These are phyloP conservation scores for Cinclus mexicanus DNA, from an alignment of 2,113 vertebrate species.

Conservation along the genomic window DNA sequence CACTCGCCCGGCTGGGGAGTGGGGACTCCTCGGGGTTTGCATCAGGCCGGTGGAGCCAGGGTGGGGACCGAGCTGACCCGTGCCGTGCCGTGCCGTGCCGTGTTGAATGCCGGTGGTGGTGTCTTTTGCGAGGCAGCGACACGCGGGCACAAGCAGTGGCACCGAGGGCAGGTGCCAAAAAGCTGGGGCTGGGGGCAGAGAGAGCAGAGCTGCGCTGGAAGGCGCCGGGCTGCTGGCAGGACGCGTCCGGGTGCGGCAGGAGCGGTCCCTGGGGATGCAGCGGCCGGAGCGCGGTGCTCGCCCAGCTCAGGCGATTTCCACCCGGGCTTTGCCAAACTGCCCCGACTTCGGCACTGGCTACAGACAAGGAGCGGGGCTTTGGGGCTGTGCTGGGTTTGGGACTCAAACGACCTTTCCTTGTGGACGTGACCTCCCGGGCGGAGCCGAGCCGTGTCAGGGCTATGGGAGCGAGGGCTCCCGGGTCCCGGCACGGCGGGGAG, in stretches of 20 bases:
- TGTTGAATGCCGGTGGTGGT: not conserved
- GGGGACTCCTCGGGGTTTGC: not conserved
- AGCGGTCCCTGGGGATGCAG: not conserved
- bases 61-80: not conserved
- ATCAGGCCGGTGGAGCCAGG: not conserved
- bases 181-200: fast-evolving
- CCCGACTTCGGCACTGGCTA: fast-evolving
- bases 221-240: not conserved
- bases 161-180: not conserved
- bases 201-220: fast-evolving
- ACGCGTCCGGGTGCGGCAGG: not conserved
- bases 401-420: not conserved
- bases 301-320: fast-evolving
- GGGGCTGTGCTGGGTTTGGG: not conserved
- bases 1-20: not conserved
- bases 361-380: fast-evolving
- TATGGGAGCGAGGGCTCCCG: not conserved
- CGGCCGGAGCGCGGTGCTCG: fast-evolving
- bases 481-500: fast-evolving
- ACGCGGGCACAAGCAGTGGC: fast-evolving
- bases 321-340: not conserved
- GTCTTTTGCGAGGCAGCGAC: fast-evolving
- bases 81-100: not conserved
- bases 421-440: not conserved
- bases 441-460: fast-evolving